These are phyloP conservation scores for Thinocorus orbignyianus DNA, from an alignment of 2,113 vertebrate species.

Conservation along the genomic window DNA sequence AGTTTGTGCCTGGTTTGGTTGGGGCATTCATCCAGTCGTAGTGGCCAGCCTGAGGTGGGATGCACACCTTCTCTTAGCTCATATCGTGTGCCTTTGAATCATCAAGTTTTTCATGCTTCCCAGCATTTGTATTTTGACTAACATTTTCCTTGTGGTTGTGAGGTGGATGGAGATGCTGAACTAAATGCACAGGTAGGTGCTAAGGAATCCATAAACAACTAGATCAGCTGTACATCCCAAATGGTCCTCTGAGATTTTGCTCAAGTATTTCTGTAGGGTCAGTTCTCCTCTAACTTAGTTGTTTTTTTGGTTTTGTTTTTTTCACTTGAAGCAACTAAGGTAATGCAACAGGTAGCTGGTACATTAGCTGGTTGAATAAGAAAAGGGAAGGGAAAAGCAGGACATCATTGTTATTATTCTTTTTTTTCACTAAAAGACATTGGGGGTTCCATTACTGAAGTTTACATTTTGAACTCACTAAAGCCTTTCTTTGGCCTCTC, in stretches of 20 bases:
- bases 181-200: background rate
- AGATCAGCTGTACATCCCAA: background rate
- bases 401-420: background rate
- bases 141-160: background rate
- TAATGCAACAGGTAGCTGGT: background rate
- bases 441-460: background rate
- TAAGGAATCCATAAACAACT: background rate
- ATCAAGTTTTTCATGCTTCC: background rate
- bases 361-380: background rate
- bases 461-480: background rate
- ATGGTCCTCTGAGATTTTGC: background rate
- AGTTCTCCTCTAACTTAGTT: background rate
- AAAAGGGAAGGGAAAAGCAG: background rate
- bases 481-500: background rate
- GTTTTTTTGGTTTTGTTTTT: background rate
- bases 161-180: background rate
- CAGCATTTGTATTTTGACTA: background rate
- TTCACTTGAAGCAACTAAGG: background rate
- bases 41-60: background rate
- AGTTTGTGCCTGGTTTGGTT: background rate
- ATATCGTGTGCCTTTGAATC: background rate
- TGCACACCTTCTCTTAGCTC: background rate
- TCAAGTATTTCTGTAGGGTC: background rate
- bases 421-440: background rate
- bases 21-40: background rate